Evolutionary conservation across 1,140 invertebrate species (phyloP), one percentile per base, ranked within the genome.

Genomic region (Aphaenogaster floridana): DNA sequence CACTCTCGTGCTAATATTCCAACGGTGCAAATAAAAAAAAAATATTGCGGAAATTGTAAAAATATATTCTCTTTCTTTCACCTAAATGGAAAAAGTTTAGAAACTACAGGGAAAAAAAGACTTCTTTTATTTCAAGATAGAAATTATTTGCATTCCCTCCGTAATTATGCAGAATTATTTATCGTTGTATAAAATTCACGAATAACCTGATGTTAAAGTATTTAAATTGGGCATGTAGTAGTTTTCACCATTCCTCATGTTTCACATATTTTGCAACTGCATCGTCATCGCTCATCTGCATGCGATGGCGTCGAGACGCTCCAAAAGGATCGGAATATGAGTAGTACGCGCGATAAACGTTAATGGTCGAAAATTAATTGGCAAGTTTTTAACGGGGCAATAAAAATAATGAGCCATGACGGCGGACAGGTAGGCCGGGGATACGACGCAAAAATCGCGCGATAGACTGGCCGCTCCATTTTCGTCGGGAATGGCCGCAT

Each of bases 281-380:
- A 21, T 59, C 61, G 17, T 11, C n/a, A 3, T 50, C 17, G 1
- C n/a, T 28, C 13, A 17, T 17, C 5, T 48, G 28, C 39, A 5
- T 21, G 9, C 2, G 11, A 48, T 50, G 17, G 11, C 15, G 11
- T 57, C 66, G 15, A 57, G 11, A 34, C 39, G 45, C 17, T 42
- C 15, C 21, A 71, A 81, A 69, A 59, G 48, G 39, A 61, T 61
- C 17, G 9, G 8, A 39, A 59, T 39, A 80, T 54, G n/a, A 54
- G 36, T 13, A 21, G 28, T 45, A 13, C 28, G 28, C 52, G 50
- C 28, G 80, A 76, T 76, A 61, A 84, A 74, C 8, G 45, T 76
- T 84, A 76, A 84, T 48, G 54, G 28, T 21, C n/a, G 42, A 76
- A 84, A 84, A 84, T 74, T 84, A 84, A 84, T 84, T 76, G 80